Percentiles rank a stretch among this genome's conserved stretches.
Conservation (phyloP, 1,140 invertebrate genomes). For the Zaprionus ornatus region DNA sequence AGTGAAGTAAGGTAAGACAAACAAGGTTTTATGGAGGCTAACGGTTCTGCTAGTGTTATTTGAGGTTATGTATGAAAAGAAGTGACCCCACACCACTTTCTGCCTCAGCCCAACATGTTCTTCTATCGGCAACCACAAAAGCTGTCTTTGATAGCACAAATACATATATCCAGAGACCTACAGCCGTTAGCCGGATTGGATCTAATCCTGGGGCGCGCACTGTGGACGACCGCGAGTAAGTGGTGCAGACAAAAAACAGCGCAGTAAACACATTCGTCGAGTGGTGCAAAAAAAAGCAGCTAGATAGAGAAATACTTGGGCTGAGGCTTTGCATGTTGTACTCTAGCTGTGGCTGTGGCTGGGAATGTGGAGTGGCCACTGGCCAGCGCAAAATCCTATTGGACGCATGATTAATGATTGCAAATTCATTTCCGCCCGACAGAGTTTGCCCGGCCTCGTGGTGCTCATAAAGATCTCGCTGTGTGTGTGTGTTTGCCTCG, state of each 20-base stretch:
- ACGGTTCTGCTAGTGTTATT: background rate
- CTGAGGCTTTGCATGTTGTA: too few species aligned
- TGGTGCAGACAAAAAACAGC: background rate
- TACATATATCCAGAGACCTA: background rate
- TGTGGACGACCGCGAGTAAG: background rate
- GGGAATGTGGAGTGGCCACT: background rate
- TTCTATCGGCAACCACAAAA: background rate
- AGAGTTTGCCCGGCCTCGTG: background rate
- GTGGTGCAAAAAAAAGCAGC: conserved; percentile 4
- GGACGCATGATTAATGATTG: conserved; percentile 75
- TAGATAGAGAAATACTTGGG: background rate
- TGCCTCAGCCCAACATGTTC: background rate
- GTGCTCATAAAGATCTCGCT: conserved; percentile 33
- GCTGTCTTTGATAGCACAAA: background rate
- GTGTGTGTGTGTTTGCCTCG: conserved; percentile 6
- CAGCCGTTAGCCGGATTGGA: background rate
- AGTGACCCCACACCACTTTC: background rate
- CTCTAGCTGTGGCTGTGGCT: background rate
- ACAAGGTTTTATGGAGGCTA: background rate
- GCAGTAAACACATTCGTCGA: background rate
- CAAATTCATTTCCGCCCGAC: conserved; percentile 73
- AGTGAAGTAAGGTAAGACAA: background rate
- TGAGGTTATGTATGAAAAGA: background rate
- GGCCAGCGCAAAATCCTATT: conserved; percentile 58
- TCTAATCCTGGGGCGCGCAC: conserved; percentile 4